phyloP scores from a whole-genome alignment of 2,797 vertebrate species.

The Argentina silus region DNA sequence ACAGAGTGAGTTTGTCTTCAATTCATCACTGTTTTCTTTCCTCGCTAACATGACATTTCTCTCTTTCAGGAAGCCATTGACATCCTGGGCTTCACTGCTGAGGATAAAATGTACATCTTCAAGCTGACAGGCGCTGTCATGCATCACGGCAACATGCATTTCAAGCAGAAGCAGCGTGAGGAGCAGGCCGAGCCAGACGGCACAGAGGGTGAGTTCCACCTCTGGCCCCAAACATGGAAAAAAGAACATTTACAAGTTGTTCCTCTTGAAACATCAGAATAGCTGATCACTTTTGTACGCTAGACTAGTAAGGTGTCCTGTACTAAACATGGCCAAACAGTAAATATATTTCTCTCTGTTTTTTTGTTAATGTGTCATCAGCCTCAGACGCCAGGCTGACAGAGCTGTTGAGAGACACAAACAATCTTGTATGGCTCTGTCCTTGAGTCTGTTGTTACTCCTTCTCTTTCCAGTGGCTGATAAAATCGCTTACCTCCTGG shows the following conservation, averaged over 20 bases:
- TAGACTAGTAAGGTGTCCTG: too few relatives aligned
- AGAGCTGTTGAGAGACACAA: background rate
- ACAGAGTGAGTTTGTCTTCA: too few relatives aligned
- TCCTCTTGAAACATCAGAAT: too few relatives aligned
- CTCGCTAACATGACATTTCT: background rate
- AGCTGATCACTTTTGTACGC: too few relatives aligned
- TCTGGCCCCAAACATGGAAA: too few relatives aligned
- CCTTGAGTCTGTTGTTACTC: background rate
- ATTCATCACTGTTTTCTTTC: too few relatives aligned
- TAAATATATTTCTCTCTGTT: too few relatives aligned
- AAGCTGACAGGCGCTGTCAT: background rate
- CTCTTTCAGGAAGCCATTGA: constrained; percentile 73
- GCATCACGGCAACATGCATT: background rate
- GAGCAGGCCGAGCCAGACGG: constrained; percentile 60
- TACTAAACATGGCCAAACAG: too few relatives aligned
- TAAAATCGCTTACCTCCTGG: constrained; percentile 71
- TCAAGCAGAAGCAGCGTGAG: constrained; percentile 2
- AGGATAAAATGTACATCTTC: constrained; percentile 70
- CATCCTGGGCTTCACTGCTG: constrained; percentile 76
- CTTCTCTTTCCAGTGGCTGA: constrained; percentile 19
- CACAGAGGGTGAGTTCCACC: constrained; percentile 70
- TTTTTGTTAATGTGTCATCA: too few relatives aligned
- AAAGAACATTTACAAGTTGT: too few relatives aligned
- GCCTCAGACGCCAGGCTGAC: too few relatives aligned
- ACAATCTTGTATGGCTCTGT: background rate